Base-by-base conservation (phyloP, 2,888 invertebrate species). In the Hypena proboscidalis region DNA sequence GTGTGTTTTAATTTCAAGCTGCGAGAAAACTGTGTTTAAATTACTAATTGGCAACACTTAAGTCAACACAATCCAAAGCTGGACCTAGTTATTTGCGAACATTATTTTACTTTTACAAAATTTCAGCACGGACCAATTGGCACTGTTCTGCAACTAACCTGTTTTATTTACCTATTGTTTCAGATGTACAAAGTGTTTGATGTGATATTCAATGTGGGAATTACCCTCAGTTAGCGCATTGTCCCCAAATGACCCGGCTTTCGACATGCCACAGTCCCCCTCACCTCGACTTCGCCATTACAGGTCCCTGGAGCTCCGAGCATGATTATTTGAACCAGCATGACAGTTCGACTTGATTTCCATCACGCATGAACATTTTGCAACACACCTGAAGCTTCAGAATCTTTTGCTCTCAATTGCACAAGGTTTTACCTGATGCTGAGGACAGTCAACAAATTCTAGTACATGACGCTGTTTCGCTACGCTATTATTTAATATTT, bases 271-370 rank as follows among this genome's bases (percentile, higher is more conserved):
- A 85, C 93, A 93, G 90, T 91, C 92, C 82, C 92, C 92, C 73
- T 92, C 92, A 85, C 94, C 94, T 86, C 92, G 94, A 89, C 94
- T 95, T 90, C 95, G 95, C 85, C 95, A 95, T 89, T 95, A 95
- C 95, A 95, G 95, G 95, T 95, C 94, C 89, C 85, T 70, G 47
- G 62, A 62, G 59, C 49, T 72, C 83, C 85, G 64, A 73, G 87
- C 87, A 87, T 83, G 86, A 61, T 67, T 59, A 64, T 63, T 45
- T 61, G 56, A 45, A 51, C 64, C 62, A 44, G 59, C 59, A 59
- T 61, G 44, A 38, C 34, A 13, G 19, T n/a, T n/a, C n/a, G n/a
- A n/a, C n/a, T n/a, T n/a, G n/a, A 7, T 36, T 32, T 33, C 6
- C 15, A 32, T 7, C 30, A 25, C 31, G 34, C 34, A 38, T 26